These are phyloP conservation scores for Stylophora pistillata DNA, from an alignment of 64 coral and sea anemone genomes.

Conservation along the genomic window DNA sequence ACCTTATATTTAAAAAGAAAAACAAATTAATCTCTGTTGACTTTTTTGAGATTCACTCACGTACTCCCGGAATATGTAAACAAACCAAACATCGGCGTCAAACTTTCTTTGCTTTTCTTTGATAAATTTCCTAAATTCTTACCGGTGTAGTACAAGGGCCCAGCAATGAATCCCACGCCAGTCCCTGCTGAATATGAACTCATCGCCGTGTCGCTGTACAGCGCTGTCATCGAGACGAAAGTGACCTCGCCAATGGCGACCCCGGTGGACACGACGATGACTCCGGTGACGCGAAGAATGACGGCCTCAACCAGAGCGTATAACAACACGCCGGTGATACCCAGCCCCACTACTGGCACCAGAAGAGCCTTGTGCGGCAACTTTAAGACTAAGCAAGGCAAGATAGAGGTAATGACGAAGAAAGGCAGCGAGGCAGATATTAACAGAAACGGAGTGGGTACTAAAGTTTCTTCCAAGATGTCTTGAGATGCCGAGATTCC, in stretches of 20 bases:
- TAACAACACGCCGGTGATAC: slow-evolving; percentile 28
- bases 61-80: background rate
- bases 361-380: background rate
- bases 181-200: slow-evolving; percentile 21
- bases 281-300: slow-evolving; percentile 22
- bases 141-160: slow-evolving; percentile 59
- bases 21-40: no score
- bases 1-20: no score
- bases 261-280: slow-evolving; percentile 17
- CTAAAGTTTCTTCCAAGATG: slow-evolving; percentile 42
- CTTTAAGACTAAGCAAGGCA: slow-evolving; percentile 7
- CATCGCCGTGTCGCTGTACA: slow-evolving; percentile 7
- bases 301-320: slow-evolving; percentile 9
- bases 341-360: background rate
- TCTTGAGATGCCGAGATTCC: slow-evolving; percentile 59
- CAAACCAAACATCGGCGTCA: background rate
- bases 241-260: slow-evolving; percentile 25
- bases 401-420: background rate
- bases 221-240: slow-evolving; percentile 26
- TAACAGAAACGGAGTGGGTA: slow-evolving; percentile 29
- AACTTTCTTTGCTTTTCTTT: background rate
- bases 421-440: slow-evolving; percentile 15
- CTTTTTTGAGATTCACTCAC: background rate
- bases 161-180: slow-evolving; percentile 37
- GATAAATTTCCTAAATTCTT: background rate